Conservation (phyloP, 2,113 vertebrate genomes). For the Cebidichthys violaceus region DNA sequence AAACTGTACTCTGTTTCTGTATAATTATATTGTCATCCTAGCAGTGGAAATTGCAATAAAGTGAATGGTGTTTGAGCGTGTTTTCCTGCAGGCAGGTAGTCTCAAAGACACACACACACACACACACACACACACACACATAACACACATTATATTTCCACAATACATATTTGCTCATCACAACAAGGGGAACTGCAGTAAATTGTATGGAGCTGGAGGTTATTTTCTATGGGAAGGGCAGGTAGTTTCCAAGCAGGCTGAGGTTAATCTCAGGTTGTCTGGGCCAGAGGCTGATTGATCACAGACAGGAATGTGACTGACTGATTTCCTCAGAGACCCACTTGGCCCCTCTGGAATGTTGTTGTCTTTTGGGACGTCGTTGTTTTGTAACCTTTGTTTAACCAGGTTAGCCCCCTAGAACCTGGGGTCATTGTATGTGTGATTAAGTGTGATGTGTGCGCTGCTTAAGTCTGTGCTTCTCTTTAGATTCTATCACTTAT, state of each 20-base stretch:
- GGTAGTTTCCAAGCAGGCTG: slow-evolving; percentile 69
- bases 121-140: slow-evolving; percentile 17
- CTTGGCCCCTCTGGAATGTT: slow-evolving; percentile 77
- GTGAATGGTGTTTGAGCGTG: not conserved
- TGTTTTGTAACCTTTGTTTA: slow-evolving; percentile 70
- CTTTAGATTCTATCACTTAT: not conserved
- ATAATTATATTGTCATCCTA: slow-evolving; percentile 59
- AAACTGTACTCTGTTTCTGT: slow-evolving; percentile 20
- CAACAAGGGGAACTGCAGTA: slow-evolving; percentile 40
- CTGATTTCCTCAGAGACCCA: slow-evolving; percentile 76
- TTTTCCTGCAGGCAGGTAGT: slow-evolving; percentile 29
- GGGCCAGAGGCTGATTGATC: slow-evolving; percentile 81
- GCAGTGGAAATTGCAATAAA: slow-evolving; percentile 51
- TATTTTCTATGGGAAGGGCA: slow-evolving; percentile 51
- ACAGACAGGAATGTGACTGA: slow-evolving; percentile 78
- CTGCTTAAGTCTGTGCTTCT: not conserved
- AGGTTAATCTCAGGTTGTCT: slow-evolving; percentile 74
- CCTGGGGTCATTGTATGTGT: not conserved
- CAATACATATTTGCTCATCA: slow-evolving; percentile 47
- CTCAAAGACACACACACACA: slow-evolving; percentile 17
- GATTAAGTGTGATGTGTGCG: not conserved
- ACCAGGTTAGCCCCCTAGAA: slow-evolving; percentile 53
- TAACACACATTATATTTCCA: slow-evolving; percentile 6
- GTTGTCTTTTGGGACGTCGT: slow-evolving; percentile 70
- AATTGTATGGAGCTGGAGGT: slow-evolving; percentile 18